Evolutionary conservation across 2,113 vertebrate species (phyloP), one percentile per base, ranked within the genome.

Genomic region (Girardinichthys multiradiatus): DNA sequence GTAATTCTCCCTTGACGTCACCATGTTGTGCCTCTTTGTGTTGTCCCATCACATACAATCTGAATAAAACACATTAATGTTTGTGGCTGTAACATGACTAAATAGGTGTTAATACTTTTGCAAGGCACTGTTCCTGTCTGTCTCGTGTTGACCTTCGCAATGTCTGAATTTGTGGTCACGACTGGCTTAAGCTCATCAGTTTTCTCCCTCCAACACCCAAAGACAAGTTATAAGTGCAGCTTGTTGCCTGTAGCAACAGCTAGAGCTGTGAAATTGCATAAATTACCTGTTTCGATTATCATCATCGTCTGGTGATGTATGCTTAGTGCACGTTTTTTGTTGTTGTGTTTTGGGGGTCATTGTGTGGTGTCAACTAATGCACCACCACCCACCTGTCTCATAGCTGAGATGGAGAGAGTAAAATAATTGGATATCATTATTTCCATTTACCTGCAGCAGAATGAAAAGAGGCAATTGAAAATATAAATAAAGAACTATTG

Each of bases 161-260:
- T 73, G 61, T 79, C 70, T 76, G 60, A 65, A 79, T 76, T 4
- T 45, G 35, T 77, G 82, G 71, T 88, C 85, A 90, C 51, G 72
- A 84, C 69, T 30, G 58, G 70, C 85, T 90, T 72, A 33, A 82
- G 70, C 72, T 27, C 29, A 31, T 21, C 51, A 74, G 64, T 76
- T 77, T 81, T 65, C 70, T n/a, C 58, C 72, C 73, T 68, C 75
- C 59, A 60, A 77, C 79, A 76, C 78, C 70, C 86, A 39, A n/a
- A 74, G 77, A 90, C 69, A 79, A 87, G 70, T 87, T 89, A 86
- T 87, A 87, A 87, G 90, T 86, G 78, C 81, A 87, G 80, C 85
- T 67, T 57, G 94, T 93, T 95, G 85, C 93, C 91, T 81, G 51
- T 94, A 81, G 93, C 92, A 94, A 94, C 94, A 87, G 86, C 80